Percentiles rank a stretch among this genome's conserved stretches.
phyloP scores from a whole-genome alignment of 2,888 invertebrate species.

The Salticus scenicus region DNA sequence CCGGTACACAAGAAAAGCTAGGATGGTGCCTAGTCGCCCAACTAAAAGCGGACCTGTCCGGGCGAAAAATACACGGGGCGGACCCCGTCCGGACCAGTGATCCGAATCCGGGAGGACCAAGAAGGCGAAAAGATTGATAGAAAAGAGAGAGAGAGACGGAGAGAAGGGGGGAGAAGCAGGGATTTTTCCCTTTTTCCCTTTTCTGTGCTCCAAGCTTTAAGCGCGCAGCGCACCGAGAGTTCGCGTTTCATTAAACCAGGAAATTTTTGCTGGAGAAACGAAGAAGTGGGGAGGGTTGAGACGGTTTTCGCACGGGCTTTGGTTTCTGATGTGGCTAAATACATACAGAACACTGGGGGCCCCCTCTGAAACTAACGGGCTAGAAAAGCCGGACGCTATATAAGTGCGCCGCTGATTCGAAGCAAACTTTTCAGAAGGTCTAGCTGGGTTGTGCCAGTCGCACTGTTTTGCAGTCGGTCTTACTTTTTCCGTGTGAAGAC shows the following conservation, averaged over 20 bases:
- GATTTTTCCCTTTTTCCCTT: constrained; percentile 52
- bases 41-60: constrained; percentile 62
- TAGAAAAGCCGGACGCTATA: constrained; percentile 68
- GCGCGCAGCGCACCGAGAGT: constrained; percentile 68
- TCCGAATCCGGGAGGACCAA: constrained; percentile 64
- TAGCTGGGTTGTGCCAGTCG: constrained; percentile 25
- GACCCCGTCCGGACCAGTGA: constrained; percentile 61
- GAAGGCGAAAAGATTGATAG: constrained; percentile 70
- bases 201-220: constrained; percentile 56
- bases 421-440: constrained; percentile 67
- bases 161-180: constrained; percentile 7
- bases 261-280: constrained; percentile 70
- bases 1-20: constrained; percentile 58
- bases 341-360: constrained; percentile 65
- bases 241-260: constrained; percentile 71
- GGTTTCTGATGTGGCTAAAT: constrained; percentile 71
- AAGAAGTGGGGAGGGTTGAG: constrained; percentile 33
- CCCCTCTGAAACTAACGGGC: constrained; percentile 61
- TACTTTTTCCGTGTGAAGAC: constrained; percentile 21
- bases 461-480: not conserved
- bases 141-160: constrained; percentile 38
- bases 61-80: constrained; percentile 69
- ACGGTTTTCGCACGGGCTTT: constrained; percentile 68
- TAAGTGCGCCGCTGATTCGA: constrained; percentile 59
- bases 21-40: constrained; percentile 61